Conservation (phyloP, 2,888 invertebrate genomes). For the Drosophila setosimentum region DNA sequence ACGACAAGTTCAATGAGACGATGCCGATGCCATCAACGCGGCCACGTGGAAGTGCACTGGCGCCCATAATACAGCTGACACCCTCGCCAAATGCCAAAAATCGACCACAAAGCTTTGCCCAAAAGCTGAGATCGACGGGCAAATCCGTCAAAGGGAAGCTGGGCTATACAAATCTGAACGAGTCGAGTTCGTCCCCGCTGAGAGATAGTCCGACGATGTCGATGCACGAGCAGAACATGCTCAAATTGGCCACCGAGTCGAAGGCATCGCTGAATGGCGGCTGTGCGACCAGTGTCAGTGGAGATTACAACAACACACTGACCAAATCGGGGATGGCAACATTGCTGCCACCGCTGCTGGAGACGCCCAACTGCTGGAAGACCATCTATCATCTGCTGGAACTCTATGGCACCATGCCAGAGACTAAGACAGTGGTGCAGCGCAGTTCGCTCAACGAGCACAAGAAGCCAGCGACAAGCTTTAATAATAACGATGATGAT, state of each 20-base stretch:
- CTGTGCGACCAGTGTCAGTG: conserved; percentile 82
- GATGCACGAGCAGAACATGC: conserved; percentile 82
- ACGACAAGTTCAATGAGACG: conserved; percentile 85
- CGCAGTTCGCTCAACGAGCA: conserved; percentile 78
- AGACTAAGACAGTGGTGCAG: conserved; percentile 95
- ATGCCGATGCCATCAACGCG: conserved; percentile 67
- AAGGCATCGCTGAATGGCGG: conserved; percentile 84
- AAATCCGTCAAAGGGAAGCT: conserved; percentile 92
- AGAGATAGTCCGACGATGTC: conserved; percentile 88
- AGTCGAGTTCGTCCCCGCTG: conserved; percentile 89
- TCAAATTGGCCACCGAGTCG: conserved; percentile 83
- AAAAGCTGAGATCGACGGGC: conserved; percentile 93
- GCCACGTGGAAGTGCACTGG: conserved; percentile 77
- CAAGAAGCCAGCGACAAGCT: conserved; percentile 85
- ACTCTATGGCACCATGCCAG: conserved; percentile 97
- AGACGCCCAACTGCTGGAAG: conserved; percentile 94
- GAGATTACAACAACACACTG: conserved; percentile 82
- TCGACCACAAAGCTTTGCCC: conserved; percentile 94
- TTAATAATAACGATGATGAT: conserved; percentile 85
- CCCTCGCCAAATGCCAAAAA: conserved; percentile 85
- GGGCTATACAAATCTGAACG: conserved; percentile 92
- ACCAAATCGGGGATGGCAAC: conserved; percentile 76
- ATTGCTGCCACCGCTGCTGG: conserved; percentile 74
- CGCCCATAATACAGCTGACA: conserved; percentile 84
- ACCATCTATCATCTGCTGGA: conserved; percentile 96